phyloP scores from a whole-genome alignment of 92 coral and sea anemone species.

The Umimayanthus kanabou region DNA sequence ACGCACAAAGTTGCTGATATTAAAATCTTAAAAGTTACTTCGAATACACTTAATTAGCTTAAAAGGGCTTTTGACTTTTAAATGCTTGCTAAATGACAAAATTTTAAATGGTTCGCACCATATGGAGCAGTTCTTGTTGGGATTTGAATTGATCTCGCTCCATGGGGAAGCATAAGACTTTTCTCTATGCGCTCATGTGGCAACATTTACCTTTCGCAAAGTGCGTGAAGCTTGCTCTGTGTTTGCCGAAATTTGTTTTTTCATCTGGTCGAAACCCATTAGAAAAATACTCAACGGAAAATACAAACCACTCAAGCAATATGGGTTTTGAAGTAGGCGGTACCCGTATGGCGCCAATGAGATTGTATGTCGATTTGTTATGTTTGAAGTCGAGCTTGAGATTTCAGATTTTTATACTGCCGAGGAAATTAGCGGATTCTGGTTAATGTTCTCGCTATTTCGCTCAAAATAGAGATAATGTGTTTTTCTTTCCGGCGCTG shows the following conservation, averaged over 20 bases:
- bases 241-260: slow-evolving; percentile 26
- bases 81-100: neutral
- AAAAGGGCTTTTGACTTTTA: neutral
- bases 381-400: neutral
- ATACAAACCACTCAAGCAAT: slow-evolving; percentile 33
- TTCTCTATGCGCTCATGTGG: slow-evolving; percentile 12
- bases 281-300: slow-evolving; percentile 37
- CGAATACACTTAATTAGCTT: neutral
- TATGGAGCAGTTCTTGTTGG: slow-evolving; percentile 14
- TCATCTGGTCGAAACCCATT: slow-evolving; percentile 44
- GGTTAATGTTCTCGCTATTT: neutral
- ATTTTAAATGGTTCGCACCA: neutral
- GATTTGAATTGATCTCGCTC: neutral
- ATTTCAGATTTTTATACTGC: neutral
- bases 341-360: slow-evolving; percentile 5
- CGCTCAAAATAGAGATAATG: neutral
- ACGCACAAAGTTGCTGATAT: neutral
- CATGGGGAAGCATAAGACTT: slow-evolving; percentile 22
- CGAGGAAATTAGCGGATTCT: neutral
- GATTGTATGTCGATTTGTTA: slow-evolving; percentile 5
- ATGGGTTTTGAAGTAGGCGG: slow-evolving; percentile 38
- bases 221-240: neutral
- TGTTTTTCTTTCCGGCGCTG: neutral
- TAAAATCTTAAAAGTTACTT: neutral
- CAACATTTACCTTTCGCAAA: slow-evolving; percentile 1